phyloP scores from a whole-genome alignment of 2,113 vertebrate genomes.

The Todiramphus saurophagus region DNA sequence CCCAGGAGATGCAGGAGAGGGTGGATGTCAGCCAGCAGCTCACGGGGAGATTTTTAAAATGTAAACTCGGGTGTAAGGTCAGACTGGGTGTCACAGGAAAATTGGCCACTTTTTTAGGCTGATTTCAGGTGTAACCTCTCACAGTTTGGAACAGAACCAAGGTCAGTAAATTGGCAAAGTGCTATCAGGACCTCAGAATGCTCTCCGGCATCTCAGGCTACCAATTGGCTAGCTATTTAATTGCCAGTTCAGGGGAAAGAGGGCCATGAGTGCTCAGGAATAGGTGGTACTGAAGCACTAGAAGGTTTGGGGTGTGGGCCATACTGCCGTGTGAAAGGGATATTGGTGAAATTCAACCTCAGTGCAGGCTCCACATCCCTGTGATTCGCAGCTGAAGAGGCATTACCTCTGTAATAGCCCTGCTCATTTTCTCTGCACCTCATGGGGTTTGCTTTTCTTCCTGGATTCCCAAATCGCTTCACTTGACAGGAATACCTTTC shows the following conservation, averaged over 20 bases:
- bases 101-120: conserved; percentile 6
- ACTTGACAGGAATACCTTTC: not conserved
- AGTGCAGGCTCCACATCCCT: not conserved
- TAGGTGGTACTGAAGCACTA: not conserved
- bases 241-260: not conserved
- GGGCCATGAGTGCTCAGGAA: not conserved
- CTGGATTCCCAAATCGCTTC: not conserved
- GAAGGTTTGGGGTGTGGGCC: not conserved
- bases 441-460: not conserved
- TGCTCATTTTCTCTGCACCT: not conserved
- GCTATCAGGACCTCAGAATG: not conserved
- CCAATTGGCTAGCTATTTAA: not conserved
- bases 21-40: not conserved
- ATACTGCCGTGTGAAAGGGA: not conserved
- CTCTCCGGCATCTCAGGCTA: not conserved
- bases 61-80: conserved; percentile 13
- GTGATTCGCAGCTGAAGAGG: not conserved
- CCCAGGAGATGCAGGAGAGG: not conserved
- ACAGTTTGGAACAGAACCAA: not conserved
- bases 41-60: not conserved
- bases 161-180: conserved; percentile 28
- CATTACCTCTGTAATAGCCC: not conserved
- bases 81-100: not conserved
- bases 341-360: not conserved
- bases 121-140: not conserved